Evolutionary conservation across 2,797 vertebrate species (phyloP), one percentile per base, ranked within the genome.

Genomic region (Pristis pectinata): DNA sequence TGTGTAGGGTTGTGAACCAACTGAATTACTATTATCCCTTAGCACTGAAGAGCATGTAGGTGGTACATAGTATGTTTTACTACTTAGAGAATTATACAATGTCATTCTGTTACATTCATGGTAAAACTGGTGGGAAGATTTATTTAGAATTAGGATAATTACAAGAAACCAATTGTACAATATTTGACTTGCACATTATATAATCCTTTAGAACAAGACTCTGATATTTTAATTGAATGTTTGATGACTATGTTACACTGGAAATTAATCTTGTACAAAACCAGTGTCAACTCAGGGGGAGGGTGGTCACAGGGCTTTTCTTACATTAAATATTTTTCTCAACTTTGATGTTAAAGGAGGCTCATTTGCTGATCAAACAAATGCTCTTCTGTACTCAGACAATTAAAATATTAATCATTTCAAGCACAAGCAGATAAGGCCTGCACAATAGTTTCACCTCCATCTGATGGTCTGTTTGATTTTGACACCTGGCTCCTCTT

Each of bases 351-450:
- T 67, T n/a, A 87, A 59, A 87, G 83, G 17, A 30, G 83, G 56
- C 83, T 87, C 53, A 59, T n/a, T 64, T 91, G n/a, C 59, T 91
- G 87, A 67, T 91, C 87, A 91, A 64, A 91, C 61, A 91, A 41
- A 41, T 37, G 37, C 37, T 91, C 19, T 41, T 91, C n/a, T 64
- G 87, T 22, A 64, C 64, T 91, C 87, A 64, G 61, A 67, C 59
- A 91, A 67, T 91, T 91, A 67, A 91, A 91, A 67, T 91, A 91
- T 91, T 64, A 64, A 91, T 91, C 6, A 91, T 67, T 67, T 41
- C n/a, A 19, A 91, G 64, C 59, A 67, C 59, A 64, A 19, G 87
- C 5, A 61, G 59, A n/a, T 91, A 91, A 91, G 56, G 87, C 61
- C 19, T 41, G 19, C 22, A 7, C n/a, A 91, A 61, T 67, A 41